Conservation (phyloP, 2,888 invertebrate species). For the Acronicta alni region DNA sequence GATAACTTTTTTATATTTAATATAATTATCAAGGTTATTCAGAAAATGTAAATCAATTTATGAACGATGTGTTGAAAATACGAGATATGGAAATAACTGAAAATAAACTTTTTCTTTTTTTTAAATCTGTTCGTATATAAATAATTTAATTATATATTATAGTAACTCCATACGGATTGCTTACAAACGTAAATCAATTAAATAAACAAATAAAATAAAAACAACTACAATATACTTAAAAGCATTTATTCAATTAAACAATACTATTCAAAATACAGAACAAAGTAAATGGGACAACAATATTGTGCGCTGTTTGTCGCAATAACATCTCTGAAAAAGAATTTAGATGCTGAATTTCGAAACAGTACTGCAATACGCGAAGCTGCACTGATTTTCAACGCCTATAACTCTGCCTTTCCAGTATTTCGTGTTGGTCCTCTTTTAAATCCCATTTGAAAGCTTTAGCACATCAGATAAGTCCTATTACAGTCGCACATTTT, state of each 20-base stretch:
- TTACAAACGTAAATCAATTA: neutral
- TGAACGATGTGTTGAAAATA: no score
- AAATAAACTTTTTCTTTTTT: no score
- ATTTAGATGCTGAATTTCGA: conserved; percentile 1
- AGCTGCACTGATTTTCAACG: conserved; percentile 15
- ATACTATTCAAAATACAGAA: neutral
- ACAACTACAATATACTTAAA: no score
- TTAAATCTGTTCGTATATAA: no score
- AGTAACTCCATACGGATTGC: no score
- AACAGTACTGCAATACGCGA: neutral
- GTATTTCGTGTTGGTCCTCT: conserved; percentile 14
- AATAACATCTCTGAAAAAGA: conserved; percentile 2
- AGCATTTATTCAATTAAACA: no score
- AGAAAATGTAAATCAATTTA: no score
- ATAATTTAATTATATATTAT: no score
- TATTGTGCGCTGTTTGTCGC: neutral
- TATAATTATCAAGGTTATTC: no score
- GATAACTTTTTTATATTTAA: no score
- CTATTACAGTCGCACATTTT: neutral
- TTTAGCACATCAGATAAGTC: conserved; percentile 4
- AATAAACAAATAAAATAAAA: neutral
- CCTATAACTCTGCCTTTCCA: conserved; percentile 15
- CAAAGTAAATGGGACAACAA: neutral
- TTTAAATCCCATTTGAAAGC: conserved; percentile 18
- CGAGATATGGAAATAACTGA: no score